phyloP scores from a whole-genome alignment of 1,140 invertebrate genomes.

The Drosophila pseudoobscura region DNA sequence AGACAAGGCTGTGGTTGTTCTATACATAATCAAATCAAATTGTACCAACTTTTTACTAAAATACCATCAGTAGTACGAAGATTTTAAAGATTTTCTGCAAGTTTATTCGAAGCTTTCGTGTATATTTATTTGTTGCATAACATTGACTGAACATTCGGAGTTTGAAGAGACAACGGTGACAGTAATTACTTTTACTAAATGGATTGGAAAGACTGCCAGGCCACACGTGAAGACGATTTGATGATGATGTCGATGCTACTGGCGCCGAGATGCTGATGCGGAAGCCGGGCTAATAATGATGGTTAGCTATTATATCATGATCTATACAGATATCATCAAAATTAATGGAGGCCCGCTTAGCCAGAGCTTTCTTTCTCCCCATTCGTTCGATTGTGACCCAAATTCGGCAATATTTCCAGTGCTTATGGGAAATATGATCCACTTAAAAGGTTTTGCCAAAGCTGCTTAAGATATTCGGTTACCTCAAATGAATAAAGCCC shows the following conservation, averaged over 20 bases:
- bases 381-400: conserved; percentile 46
- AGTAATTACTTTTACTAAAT: conserved; percentile 73
- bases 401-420: conserved; percentile 42
- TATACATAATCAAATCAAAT: too few species aligned
- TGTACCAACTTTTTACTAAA: too few species aligned
- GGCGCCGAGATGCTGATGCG: conserved; percentile 26
- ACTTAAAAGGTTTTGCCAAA: conserved; percentile 43
- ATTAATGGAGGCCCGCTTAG: conserved; percentile 33
- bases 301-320: conserved; percentile 58
- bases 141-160: conserved; percentile 15
- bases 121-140: conserved; percentile 61
- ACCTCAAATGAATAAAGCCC: neutral
- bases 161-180: conserved; percentile 52
- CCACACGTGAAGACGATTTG: conserved; percentile 62
- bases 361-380: conserved; percentile 27
- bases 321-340: conserved; percentile 48
- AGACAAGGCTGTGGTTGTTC: too few species aligned
- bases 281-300: conserved; percentile 57
- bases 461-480: conserved; percentile 26
- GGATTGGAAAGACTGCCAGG: conserved; percentile 37
- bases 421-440: conserved; percentile 46
- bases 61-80: too few species aligned
- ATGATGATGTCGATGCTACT: conserved; percentile 17
- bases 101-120: too few species aligned
- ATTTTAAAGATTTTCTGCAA: too few species aligned